Base-by-base conservation (phyloP, 2,888 invertebrate genomes). In the Criorhina ranunculi region DNA sequence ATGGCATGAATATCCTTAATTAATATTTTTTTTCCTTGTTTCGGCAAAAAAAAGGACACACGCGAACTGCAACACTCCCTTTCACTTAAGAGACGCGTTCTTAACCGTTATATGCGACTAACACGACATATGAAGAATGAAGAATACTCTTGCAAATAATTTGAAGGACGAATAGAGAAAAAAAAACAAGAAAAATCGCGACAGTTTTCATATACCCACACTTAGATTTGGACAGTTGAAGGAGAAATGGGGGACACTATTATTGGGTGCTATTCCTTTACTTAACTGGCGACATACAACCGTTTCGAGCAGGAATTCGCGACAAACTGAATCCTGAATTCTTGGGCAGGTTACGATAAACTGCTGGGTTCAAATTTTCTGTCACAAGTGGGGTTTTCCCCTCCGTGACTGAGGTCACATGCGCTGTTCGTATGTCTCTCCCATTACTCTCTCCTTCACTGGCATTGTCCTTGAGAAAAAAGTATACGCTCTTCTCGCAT, bases 1-100 rank as follows among this genome's bases (percentile, higher is more conserved):
- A 76, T 85, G 64, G 80, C 85, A 85, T 85, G 85, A 80, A 85
- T 76, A 85, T 66, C 80, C 80, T 85, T 85, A 85, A 85, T 85
- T 85, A 80, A 85, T 85, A 80, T 17, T 70, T 6, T 59, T 44
- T 35, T 33, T 29, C 15, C 12, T 33, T 35, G 8, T 4, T 46
- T 35, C 17, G 29, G 19, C n/a, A 17, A 12, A 33, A 24, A 37
- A 64, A 29, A 49, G 37, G 35, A 24, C n/a, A 53, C 79, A 75
- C 75, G 69, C 85, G 64, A 85, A 51, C 44, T 69, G 62, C 67
- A 75, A 40, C 75, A 67, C 55, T 66, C 75, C 70, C 53, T 51
- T 73, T 79, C 79, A 73, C 62, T 69, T 62, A 35, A 55, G 51
- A 60, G 67, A 59, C 51, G 40, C 53, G 57, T 62, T 69, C 49